phyloP scores from a whole-genome alignment of 2,888 invertebrate genomes.

The Helleia helle region DNA sequence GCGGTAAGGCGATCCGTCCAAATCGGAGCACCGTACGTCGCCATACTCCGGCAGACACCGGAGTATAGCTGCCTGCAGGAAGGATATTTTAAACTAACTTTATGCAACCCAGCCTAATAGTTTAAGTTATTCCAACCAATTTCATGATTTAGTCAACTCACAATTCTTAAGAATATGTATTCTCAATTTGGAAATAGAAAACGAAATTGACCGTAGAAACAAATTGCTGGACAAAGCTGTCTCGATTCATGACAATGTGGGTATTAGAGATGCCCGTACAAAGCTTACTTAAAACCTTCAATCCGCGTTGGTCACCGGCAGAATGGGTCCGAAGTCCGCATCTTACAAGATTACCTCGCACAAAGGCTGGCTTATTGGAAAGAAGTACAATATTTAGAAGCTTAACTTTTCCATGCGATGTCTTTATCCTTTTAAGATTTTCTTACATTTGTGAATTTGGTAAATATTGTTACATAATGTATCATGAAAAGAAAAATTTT shows the following conservation, averaged over 20 bases:
- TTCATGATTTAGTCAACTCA: too few relatives aligned
- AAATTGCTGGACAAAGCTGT: conserved; percentile 26
- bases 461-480: too few relatives aligned
- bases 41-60: too few relatives aligned
- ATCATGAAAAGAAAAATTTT: too few relatives aligned
- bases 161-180: conserved; percentile 6
- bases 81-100: too few relatives aligned
- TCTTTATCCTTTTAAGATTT: conserved; percentile 4
- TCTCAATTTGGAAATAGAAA: conserved; percentile 13
- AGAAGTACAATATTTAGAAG: conserved; percentile 46
- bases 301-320: conserved; percentile 35
- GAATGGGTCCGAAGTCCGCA: conserved; percentile 42
- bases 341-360: conserved; percentile 43
- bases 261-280: conserved; percentile 65
- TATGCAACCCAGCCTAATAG: too few relatives aligned
- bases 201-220: conserved; percentile 26
- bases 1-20: too few relatives aligned
- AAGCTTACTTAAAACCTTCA: conserved; percentile 41
- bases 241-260: conserved; percentile 31
- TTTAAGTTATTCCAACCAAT: too few relatives aligned
- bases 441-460: background rate
- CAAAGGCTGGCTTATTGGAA: conserved; percentile 53
- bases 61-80: too few relatives aligned
- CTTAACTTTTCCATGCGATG: conserved; percentile 42
- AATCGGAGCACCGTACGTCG: too few relatives aligned